Percentiles rank a stretch among this genome's conserved stretches.
Conservation (phyloP, 2,888 invertebrate genomes). For the Anarsia innoxiella region DNA sequence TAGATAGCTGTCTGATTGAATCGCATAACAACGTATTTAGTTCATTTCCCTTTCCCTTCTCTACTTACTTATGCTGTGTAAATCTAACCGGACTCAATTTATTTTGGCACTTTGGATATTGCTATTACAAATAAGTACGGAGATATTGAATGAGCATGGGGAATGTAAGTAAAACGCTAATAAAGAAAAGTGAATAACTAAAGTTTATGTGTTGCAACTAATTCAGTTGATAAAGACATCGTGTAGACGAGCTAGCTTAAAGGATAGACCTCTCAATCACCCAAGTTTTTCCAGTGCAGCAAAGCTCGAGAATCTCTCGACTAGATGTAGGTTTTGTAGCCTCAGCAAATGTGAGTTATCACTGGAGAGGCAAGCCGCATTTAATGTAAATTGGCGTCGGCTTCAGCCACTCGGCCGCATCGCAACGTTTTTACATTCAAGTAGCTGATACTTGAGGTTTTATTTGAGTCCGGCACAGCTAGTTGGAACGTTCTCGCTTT, state of each 20-base stretch:
- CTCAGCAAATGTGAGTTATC: conserved; percentile 54
- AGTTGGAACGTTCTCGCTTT: conserved; percentile 53
- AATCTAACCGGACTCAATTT: conserved; percentile 25
- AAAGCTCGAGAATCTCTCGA: conserved; percentile 29
- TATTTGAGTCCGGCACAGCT: conserved; percentile 50
- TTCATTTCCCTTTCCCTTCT: conserved; percentile 38
- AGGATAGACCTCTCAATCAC: conserved; percentile 12
- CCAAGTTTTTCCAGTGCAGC: conserved; percentile 23
- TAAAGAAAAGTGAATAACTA: too few relatives aligned
- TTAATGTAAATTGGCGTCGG: conserved; percentile 68
- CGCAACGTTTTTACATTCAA: conserved; percentile 65
- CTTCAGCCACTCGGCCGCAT: conserved; percentile 42
- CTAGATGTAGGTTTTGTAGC: conserved; percentile 37
- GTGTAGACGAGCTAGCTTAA: too few relatives aligned
- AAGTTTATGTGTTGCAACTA: too few relatives aligned
- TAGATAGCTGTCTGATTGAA: conserved; percentile 59
- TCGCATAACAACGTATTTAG: conserved; percentile 54
- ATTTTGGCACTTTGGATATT: too few relatives aligned
- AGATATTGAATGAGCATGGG: too few relatives aligned
- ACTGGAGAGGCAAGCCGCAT: conserved; percentile 58
- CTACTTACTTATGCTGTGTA: conserved; percentile 21
- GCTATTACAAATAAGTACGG: too few relatives aligned
- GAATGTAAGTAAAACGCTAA: too few relatives aligned
- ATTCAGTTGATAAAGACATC: too few relatives aligned
- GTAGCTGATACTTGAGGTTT: conserved; percentile 62